Percentiles rank a stretch among this genome's conserved stretches.
Conservation (phyloP, 2,113 vertebrate genomes). For the Myiozetetes cayanensis region DNA sequence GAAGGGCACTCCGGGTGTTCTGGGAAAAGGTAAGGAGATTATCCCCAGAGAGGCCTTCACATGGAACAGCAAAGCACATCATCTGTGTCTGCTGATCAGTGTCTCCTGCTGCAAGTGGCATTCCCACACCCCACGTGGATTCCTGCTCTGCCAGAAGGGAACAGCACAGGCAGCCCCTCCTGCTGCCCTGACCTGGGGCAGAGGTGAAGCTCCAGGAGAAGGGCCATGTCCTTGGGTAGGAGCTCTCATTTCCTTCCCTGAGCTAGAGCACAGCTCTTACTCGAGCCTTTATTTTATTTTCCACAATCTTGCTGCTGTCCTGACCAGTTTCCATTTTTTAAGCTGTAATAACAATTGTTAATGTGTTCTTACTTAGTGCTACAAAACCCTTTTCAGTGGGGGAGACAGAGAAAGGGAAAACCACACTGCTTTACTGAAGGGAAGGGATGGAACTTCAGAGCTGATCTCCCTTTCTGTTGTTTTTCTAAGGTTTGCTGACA, state of each 20-base stretch:
- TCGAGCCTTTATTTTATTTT: not conserved
- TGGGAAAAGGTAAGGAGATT: not conserved
- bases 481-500: conserved; percentile 78
- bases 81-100: accelerated
- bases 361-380: not conserved
- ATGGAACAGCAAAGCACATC: not conserved
- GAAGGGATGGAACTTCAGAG: not conserved
- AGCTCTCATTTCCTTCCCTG: not conserved
- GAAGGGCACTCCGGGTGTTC: not conserved
- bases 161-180: not conserved
- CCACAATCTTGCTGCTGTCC: not conserved
- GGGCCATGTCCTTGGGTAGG: accelerated
- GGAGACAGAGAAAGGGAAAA: not conserved
- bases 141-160: not conserved
- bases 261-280: not conserved
- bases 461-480: not conserved
- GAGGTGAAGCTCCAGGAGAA: not conserved
- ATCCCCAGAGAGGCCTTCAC: not conserved
- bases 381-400: not conserved
- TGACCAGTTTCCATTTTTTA: not conserved
- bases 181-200: not conserved
- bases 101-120: not conserved
- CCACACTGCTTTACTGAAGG: not conserved
- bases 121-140: not conserved
- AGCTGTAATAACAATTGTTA: not conserved